Percentiles rank a stretch among this genome's conserved stretches.
Conservation (phyloP, 2,113 vertebrate genomes). For the Pagrus major region DNA sequence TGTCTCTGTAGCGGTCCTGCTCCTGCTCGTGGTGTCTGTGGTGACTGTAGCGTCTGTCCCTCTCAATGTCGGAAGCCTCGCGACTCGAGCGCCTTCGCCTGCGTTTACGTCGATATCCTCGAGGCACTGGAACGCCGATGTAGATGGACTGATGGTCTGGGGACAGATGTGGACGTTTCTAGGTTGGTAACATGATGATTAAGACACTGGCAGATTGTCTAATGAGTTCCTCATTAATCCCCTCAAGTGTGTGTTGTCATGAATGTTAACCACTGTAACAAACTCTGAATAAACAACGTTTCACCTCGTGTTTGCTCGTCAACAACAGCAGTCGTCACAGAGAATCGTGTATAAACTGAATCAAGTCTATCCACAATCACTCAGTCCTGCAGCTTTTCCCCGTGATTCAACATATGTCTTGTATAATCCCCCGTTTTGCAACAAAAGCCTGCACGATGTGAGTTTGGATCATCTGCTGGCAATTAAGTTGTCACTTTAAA, state of each 20-base stretch:
- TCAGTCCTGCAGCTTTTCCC: background rate
- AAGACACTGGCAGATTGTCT: conserved; percentile 41
- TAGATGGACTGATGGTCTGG: conserved; percentile 92
- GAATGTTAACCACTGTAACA: conserved; percentile 25
- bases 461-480: conserved; percentile 49
- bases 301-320: conserved; percentile 9
- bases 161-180: background rate
- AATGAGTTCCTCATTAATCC: conserved; percentile 42
- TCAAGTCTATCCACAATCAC: conserved; percentile 11
- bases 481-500: conserved; percentile 28
- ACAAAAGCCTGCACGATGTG: conserved; percentile 23
- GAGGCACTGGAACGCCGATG: conserved; percentile 91
- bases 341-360: conserved; percentile 7
- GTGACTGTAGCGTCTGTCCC: conserved; percentile 74
- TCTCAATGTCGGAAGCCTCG: conserved; percentile 78
- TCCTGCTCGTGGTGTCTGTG: conserved; percentile 57
- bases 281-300: conserved; percentile 41
- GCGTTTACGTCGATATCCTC: conserved; percentile 88
- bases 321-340: conserved; percentile 5
- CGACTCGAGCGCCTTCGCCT: conserved; percentile 86
- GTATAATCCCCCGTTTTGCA: conserved; percentile 6
- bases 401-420: background rate
- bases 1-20: conserved; percentile 76
- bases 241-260: conserved; percentile 12
- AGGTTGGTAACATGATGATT: background rate